Evolutionary conservation across 2,797 vertebrate genomes (phyloP), one percentile per base, ranked within the genome.

Genomic region (Scolopax rusticola): DNA sequence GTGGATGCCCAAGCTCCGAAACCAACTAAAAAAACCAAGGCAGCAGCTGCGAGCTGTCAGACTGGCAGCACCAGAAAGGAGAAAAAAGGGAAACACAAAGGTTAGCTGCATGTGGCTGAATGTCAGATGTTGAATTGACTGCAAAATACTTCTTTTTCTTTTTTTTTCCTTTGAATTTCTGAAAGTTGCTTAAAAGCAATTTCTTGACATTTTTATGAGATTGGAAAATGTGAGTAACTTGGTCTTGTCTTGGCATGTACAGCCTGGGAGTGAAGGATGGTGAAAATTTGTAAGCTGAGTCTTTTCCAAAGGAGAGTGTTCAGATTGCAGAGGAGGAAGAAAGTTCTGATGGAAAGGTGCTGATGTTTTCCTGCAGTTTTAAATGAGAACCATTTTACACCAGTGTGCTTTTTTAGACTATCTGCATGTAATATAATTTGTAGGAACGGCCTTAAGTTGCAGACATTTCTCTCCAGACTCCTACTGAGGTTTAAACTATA

Each of bases 71-170:
- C 98, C 92, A 99, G 98, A 98, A 99, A 99, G 98, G 99, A 99
- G 98, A 99, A 99, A 98, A 99, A 98, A 97, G 99, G 99, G 75
- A 99, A 99, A 96, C 99, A 99, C 98, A 99, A 99, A 99, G 99
- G 99, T 99, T 98, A 99, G 99, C 97, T 95, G 96, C 97, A 97
- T 97, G 97, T 5, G 56, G 77, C 87, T 94, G 32, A 84, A 94
- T 95, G 76, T 71, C 73, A 90, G 71, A 93, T 81, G 68, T 87
- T 71, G 74, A 77, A 74, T 21, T 76, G 30, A 74, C 83, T 92
- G 40, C 71, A 89, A 83, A 87, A 45, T 77, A 2, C 16, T 47
- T 21, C 1, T 21, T 40, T 38, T 36, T 15, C 56, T 65, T 33
- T 74, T 53, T 71, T 68, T 33, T 74, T 51, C 68, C 8, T 73